Base-by-base conservation (phyloP, 2,113 vertebrate genomes). In the Ariopsis seemanni region DNA sequence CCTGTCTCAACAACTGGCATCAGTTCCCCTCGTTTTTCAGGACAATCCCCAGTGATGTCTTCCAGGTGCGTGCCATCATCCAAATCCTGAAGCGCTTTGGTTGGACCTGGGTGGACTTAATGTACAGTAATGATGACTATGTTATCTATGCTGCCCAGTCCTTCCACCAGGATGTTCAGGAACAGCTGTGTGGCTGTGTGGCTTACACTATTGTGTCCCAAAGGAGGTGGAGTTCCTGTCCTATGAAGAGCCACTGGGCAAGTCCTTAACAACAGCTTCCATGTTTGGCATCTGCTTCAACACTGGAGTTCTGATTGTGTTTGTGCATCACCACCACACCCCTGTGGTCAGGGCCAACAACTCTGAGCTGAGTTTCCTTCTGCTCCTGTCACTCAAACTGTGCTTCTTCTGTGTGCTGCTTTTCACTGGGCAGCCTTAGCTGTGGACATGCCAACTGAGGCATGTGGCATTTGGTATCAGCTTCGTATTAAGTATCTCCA, bases 81-180 rank as follows among this genome's bases (percentile, higher is more conserved):
- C 89, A 92, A 81, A 92, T 93, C 53, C 71, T 92, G 15, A 88
- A 88, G 53, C 91, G 50, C 74, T 94, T 92, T 27, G 53, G 89
- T 67, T 94, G 93, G 93, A 92, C 91, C 1, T 93, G 93, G 92
- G 92, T 91, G 0, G 92, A 92, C 15, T 89, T 93, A 1, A 63
- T 94, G 20, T 90, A 92, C 74, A 94, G 92, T 71, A 87, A 93
- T 63, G 92, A 93, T 86, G 94, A 94, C 62, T 94, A 94, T 53
- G 93, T 93, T 2, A 88, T 90, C 7, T 20, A 93, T 79, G 93
- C 92, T 48, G 92, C 91, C 12, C 89, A 80, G 0, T 89, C 90
- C 6, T 93, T 94, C 15, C 86, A 86, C 3, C 78, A 90, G 18
- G 90, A 93, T 34, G 42, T 94, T 15, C 84, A 85, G 60, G 50